These are phyloP conservation scores for Hermaeophaga mercurialis DNA, from an alignment of 2,888 invertebrate genomes.

Conservation along the genomic window DNA sequence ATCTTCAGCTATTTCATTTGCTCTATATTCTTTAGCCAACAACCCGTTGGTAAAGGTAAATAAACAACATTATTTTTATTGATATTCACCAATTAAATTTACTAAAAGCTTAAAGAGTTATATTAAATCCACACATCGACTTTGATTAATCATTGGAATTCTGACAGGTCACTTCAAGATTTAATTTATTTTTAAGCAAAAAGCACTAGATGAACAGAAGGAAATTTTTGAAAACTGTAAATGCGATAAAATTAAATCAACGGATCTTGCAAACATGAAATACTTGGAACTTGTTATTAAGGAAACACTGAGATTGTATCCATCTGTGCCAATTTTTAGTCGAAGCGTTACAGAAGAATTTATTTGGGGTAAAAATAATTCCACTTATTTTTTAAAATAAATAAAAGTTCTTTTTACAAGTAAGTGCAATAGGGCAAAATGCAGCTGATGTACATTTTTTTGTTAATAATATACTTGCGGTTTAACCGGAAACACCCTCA, in stretches of 20 bases:
- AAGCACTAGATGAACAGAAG: slow-evolving; percentile 54
- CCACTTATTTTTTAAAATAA: too few relatives aligned
- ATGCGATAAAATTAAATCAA: slow-evolving; percentile 38
- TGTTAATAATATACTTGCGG: too few relatives aligned
- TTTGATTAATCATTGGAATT: too few relatives aligned
- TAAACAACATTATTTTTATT: background rate
- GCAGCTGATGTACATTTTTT: too few relatives aligned
- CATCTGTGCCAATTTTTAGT: slow-evolving; percentile 61
- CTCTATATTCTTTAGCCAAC: slow-evolving; percentile 56
- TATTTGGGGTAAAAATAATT: slow-evolving; percentile 23
- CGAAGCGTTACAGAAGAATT: slow-evolving; percentile 55
- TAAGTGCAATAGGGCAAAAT: too few relatives aligned
- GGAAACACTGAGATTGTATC: slow-evolving; percentile 61
- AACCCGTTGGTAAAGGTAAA: slow-evolving; percentile 56
- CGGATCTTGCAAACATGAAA: slow-evolving; percentile 61
- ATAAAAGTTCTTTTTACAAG: too few relatives aligned
- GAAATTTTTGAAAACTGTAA: slow-evolving; percentile 48
- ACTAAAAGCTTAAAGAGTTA: too few relatives aligned
- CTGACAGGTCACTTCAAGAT: too few relatives aligned
- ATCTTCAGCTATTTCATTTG: slow-evolving; percentile 57
- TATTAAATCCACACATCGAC: too few relatives aligned
- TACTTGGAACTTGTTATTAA: slow-evolving; percentile 63
- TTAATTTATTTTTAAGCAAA: slow-evolving; percentile 49
- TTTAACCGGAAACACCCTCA: too few relatives aligned
- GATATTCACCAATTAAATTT: too few relatives aligned